A percentile compares a stretch with the other conserved stretches of the same genome.
Conservation (phyloP, 1,140 invertebrate species). For the Anthonomus grandis region DNA sequence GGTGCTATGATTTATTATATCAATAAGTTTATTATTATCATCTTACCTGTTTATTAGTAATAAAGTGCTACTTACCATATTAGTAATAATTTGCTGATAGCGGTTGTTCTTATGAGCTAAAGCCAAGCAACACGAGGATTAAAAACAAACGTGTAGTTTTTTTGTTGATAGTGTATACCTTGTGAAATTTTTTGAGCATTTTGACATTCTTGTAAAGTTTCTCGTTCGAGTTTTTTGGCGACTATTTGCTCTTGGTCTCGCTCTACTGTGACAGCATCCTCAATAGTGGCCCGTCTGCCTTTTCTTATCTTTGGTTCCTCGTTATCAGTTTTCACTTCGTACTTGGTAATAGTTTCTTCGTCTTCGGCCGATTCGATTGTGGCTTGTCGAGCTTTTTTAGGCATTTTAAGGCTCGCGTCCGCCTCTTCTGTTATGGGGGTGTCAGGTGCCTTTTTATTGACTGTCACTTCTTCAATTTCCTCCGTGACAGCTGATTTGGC, state of each 20-base stretch:
- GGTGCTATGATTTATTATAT: no score
- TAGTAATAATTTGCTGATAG: no score
- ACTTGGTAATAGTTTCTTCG: constrained; percentile 22
- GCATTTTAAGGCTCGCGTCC: constrained; percentile 14
- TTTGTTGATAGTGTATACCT: constrained; percentile 27
- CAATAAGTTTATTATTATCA: no score
- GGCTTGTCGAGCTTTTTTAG: constrained; percentile 17
- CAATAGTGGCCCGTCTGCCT: constrained; percentile 18
- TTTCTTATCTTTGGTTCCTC: constrained; percentile 36
- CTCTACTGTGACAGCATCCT: constrained; percentile 20
- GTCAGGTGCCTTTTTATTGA: constrained; percentile 36
- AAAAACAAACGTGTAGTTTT: not conserved
- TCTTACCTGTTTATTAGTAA: no score
- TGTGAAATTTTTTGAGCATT: constrained; percentile 48
- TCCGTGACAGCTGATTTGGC: constrained; percentile 21
- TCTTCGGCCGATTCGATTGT: constrained; percentile 23
- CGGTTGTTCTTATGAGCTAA: no score
- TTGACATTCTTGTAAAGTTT: constrained; percentile 39
- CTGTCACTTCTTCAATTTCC: constrained; percentile 21
- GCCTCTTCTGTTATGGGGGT: constrained; percentile 30
- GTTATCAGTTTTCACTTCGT: constrained; percentile 44
- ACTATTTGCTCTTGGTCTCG: constrained; percentile 28
- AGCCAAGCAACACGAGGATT: no score
- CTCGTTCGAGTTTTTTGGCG: constrained; percentile 56
- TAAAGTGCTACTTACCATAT: no score